A percentile compares a stretch with the other conserved stretches of the same genome.
These are phyloP conservation scores for Ranitomeya variabilis DNA, from an alignment of 2,113 vertebrate species.

Conservation along the genomic window DNA sequence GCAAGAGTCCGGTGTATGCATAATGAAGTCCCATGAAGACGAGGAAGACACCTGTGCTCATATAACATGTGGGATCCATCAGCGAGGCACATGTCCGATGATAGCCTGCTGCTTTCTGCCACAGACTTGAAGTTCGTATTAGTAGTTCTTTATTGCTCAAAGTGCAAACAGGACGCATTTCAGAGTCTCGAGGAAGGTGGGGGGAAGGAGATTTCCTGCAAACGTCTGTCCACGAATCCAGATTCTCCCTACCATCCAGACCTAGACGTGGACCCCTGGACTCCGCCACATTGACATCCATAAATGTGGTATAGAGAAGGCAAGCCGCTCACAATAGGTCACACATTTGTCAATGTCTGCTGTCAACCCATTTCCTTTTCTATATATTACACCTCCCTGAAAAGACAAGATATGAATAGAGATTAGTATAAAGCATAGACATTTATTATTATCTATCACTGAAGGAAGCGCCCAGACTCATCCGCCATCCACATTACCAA, in stretches of 20 bases:
- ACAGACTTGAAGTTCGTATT: neutral
- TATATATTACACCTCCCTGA: slow-evolving; percentile 46
- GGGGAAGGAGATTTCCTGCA: neutral
- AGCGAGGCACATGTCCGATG: neutral
- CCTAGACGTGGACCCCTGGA: neutral
- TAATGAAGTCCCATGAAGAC: neutral
- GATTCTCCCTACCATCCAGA: neutral
- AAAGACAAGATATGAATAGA: neutral
- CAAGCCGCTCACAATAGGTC: neutral
- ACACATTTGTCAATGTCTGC: neutral
- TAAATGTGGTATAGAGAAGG: neutral
- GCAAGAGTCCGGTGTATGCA: neutral
- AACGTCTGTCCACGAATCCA: neutral
- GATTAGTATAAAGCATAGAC: neutral
- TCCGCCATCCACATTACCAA: neutral
- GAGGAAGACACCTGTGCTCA: neutral
- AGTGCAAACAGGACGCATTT: slow-evolving; percentile 21
- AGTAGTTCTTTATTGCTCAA: slow-evolving; percentile 32
- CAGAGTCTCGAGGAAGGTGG: neutral
- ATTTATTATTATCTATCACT: neutral
- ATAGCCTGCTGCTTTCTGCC: neutral
- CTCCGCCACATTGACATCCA: neutral
- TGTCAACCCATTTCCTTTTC: neutral
- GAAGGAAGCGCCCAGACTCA: neutral
- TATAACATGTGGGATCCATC: neutral